Conservation (phyloP, 1,140 invertebrate species). For the Phthorimaea operculella region DNA sequence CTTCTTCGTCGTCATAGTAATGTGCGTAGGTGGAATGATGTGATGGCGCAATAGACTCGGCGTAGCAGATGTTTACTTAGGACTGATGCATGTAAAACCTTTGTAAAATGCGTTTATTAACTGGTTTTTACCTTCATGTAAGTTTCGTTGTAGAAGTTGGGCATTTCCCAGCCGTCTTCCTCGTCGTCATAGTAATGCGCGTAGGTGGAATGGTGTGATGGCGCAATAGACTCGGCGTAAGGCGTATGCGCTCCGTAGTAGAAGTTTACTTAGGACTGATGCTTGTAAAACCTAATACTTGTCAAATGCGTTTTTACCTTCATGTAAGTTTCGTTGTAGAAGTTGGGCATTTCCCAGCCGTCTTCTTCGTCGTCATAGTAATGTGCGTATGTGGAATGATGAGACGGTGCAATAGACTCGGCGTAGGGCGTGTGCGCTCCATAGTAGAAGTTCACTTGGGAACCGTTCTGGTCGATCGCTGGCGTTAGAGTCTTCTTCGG, state of each 20-base stretch:
- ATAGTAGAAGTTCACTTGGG: slow-evolving; percentile 96
- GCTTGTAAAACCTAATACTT: no score
- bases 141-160: slow-evolving; percentile 97
- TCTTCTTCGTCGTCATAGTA: slow-evolving; percentile 96
- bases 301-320: slow-evolving; percentile 63
- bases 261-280: slow-evolving; percentile 94
- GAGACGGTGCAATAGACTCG: slow-evolving; percentile 93
- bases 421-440: slow-evolving; percentile 91
- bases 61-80: slow-evolving; percentile 96
- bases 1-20: slow-evolving; percentile 95
- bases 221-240: slow-evolving; percentile 94
- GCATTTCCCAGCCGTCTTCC: slow-evolving; percentile 97
- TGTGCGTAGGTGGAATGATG: slow-evolving; percentile 97
- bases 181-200: slow-evolving; percentile 97
- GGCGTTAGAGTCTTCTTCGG: slow-evolving; percentile 89
- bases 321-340: slow-evolving; percentile 97
- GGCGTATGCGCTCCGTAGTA: slow-evolving; percentile 92
- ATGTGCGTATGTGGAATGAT: slow-evolving; percentile 95
- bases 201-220: slow-evolving; percentile 94
- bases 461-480: slow-evolving; percentile 88
- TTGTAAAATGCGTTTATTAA: no score
- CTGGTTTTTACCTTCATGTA: slow-evolving; percentile 92
- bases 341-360: slow-evolving; percentile 97
- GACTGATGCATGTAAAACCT: slow-evolving; percentile 90
- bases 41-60: slow-evolving; percentile 93